phyloP scores from a whole-genome alignment of 64 coral and sea anemone species.

The Montipora capricornis region DNA sequence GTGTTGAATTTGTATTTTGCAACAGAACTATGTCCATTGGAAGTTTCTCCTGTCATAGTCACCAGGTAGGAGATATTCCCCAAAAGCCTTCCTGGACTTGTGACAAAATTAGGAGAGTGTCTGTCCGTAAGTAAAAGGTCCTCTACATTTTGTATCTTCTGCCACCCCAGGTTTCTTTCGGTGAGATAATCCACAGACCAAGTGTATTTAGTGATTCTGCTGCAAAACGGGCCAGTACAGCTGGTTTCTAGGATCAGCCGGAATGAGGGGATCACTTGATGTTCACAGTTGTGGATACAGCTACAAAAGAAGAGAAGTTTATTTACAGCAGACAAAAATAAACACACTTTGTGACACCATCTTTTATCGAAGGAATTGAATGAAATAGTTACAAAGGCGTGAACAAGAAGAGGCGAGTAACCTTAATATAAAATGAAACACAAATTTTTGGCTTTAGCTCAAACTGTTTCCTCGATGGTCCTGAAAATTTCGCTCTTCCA shows the following conservation, averaged over 20 bases:
- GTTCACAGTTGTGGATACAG: constrained; percentile 76
- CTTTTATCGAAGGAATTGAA: too few relatives aligned
- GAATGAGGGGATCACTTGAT: constrained; percentile 68
- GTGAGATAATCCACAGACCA: constrained; percentile 59
- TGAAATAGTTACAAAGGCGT: too few relatives aligned
- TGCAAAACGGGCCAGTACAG: constrained; percentile 73
- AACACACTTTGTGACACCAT: too few relatives aligned
- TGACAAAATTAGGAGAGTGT: constrained; percentile 82
- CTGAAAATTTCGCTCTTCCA: too few relatives aligned
- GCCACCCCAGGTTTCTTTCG: constrained; percentile 28
- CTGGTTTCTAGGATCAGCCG: constrained; percentile 70
- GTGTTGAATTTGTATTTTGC: constrained; percentile 72
- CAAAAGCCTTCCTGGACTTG: constrained; percentile 40
- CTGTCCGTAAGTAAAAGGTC: constrained; percentile 65
- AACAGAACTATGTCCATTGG: constrained; percentile 31
- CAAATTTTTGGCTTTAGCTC: too few relatives aligned
- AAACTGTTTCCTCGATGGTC: too few relatives aligned
- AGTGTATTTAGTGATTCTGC: constrained; percentile 46
- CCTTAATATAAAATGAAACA: too few relatives aligned
- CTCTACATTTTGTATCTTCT: constrained; percentile 27
- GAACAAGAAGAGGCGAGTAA: too few relatives aligned
- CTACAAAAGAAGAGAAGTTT: constrained; percentile 19
- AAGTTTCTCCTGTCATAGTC: constrained; percentile 46
- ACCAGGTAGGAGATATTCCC: constrained; percentile 78
- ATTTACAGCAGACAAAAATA: too few relatives aligned